These are phyloP conservation scores for Thecocarcelia acutangulata DNA, from an alignment of 2,888 invertebrate species.

Conservation along the genomic window DNA sequence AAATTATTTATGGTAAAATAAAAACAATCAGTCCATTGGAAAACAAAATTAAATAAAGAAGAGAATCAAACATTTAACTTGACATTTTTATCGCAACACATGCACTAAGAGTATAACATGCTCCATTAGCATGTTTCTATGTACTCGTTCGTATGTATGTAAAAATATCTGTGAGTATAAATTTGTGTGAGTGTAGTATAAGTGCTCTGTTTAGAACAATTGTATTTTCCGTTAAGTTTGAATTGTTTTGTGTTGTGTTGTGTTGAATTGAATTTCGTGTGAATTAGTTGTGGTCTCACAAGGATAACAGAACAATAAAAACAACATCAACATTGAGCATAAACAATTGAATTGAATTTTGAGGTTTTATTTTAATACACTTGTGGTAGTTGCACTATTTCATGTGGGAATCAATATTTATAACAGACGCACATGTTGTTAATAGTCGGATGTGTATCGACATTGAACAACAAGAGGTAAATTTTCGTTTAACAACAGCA, in stretches of 20 bases:
- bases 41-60: too few relatives aligned
- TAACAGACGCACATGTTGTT: background rate
- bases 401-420: conserved; percentile 40
- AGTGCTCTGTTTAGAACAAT: conserved; percentile 1
- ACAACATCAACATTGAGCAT: conserved; percentile 40
- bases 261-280: conserved; percentile 73
- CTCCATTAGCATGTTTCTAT: background rate
- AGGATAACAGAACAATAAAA: conserved; percentile 54
- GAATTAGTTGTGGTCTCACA: conserved; percentile 75
- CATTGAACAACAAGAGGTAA: background rate
- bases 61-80: too few relatives aligned
- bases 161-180: background rate
- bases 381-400: conserved; percentile 31
- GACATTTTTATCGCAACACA: too few relatives aligned
- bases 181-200: background rate
- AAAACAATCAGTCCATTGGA: too few relatives aligned
- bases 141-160: too few relatives aligned
- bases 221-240: conserved; percentile 21
- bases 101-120: background rate
- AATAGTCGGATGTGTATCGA: background rate
- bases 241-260: conserved; percentile 51
- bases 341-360: conserved; percentile 64
- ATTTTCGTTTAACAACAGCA: background rate
- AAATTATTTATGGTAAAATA: too few relatives aligned
- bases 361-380: conserved; percentile 63